Evolutionary conservation across 2,888 invertebrate species (phyloP).

Genomic region (Cephus pulcher): DNA sequence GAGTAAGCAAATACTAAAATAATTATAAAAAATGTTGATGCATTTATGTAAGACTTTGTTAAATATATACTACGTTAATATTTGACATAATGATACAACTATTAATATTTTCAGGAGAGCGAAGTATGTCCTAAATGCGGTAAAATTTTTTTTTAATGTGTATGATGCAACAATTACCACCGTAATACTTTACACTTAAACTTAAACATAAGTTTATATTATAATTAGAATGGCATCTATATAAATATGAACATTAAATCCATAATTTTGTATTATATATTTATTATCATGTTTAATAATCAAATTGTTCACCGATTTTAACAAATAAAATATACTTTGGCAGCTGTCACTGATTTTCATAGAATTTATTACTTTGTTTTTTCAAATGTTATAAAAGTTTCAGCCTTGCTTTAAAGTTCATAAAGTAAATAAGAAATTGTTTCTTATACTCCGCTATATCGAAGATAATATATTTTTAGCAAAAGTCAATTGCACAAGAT

Average conservation of each 20-base stretch:
- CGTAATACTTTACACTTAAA: no score
- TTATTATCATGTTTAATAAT: not conserved
- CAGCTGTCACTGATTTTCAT: not conserved
- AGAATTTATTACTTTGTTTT: not conserved
- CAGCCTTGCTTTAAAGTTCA: not conserved
- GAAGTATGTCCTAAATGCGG: not conserved
- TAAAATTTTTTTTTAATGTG: not conserved
- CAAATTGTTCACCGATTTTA: not conserved
- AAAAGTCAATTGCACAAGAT: not conserved
- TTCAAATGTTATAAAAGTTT: no score
- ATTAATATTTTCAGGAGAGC: not conserved
- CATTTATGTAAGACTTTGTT: not conserved
- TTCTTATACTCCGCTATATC: not conserved
- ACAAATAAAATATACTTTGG: not conserved
- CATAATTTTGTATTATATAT: not conserved
- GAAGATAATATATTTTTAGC: not conserved
- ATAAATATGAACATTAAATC: not conserved
- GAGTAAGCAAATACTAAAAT: not conserved
- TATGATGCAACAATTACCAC: not conserved
- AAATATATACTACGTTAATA: not conserved
- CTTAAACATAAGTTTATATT: not conserved
- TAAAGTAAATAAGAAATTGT: not conserved
- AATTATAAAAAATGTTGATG: not conserved
- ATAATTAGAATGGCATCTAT: not conserved
- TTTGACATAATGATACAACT: not conserved